Conservation (phyloP, 2,797 vertebrate genomes). For the Etheostoma nigrum region DNA sequence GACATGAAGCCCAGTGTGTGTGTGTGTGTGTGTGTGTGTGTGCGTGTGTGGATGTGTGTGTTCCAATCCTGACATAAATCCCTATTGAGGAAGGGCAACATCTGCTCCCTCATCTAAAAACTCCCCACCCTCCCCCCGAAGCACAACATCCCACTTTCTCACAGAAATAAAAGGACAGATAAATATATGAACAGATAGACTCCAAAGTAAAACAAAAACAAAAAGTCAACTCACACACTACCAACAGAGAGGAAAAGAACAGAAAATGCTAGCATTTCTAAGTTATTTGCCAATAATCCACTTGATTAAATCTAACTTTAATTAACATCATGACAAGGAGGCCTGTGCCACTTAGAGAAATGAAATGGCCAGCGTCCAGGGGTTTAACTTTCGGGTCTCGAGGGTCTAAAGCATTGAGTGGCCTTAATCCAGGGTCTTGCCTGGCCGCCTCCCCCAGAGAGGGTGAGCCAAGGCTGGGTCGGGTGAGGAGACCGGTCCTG, state of each 20-base stretch:
- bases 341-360: slow-evolving; percentile 75
- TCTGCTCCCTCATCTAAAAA: slow-evolving; percentile 75
- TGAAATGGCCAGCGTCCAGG: slow-evolving; percentile 79
- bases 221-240: slow-evolving; percentile 15
- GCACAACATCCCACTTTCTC: slow-evolving; percentile 58
- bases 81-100: slow-evolving; percentile 76
- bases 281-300: slow-evolving; percentile 59
- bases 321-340: slow-evolving; percentile 77
- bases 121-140: slow-evolving; percentile 32
- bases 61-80: slow-evolving; percentile 73
- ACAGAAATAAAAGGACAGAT: slow-evolving; percentile 38
- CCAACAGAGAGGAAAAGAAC: slow-evolving; percentile 12
- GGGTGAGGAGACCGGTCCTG: slow-evolving; percentile 34
- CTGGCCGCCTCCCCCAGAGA: slow-evolving; percentile 70
- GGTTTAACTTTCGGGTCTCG: slow-evolving; percentile 71
- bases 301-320: slow-evolving; percentile 79
- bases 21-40: slow-evolving; percentile 1
- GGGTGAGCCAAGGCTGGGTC: slow-evolving; percentile 42
- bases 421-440: slow-evolving; percentile 82
- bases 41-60: slow-evolving; percentile 14
- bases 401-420: slow-evolving; percentile 72
- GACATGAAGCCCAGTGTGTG: slow-evolving; percentile 40
- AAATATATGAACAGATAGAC: slow-evolving; percentile 26
- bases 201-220: slow-evolving; percentile 11
- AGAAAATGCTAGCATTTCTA: slow-evolving; percentile 29